phyloP scores from a whole-genome alignment of 1,140 invertebrate genomes.

The Mycetomoellerius zeteki region DNA sequence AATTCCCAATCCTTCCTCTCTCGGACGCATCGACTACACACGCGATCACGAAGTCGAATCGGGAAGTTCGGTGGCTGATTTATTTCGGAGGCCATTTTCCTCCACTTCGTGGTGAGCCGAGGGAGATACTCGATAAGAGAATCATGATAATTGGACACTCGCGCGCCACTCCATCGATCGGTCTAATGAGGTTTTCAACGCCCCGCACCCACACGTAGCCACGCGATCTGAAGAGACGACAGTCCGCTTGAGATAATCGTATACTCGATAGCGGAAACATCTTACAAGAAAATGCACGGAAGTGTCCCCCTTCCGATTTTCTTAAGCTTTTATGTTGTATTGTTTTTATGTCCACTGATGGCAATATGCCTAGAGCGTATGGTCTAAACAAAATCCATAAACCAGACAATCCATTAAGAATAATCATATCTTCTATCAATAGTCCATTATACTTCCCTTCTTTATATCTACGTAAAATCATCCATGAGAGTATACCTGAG shows the following conservation, averaged over 20 bases:
- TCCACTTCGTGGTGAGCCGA: conserved; percentile 53
- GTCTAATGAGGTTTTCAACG: conserved; percentile 74
- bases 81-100: conserved; percentile 72
- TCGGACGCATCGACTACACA: conserved; percentile 43
- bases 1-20: conserved; percentile 31
- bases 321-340: too few relatives aligned
- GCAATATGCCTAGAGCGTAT: too few relatives aligned
- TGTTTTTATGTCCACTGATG: too few relatives aligned
- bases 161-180: conserved; percentile 66
- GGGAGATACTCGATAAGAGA: conserved; percentile 71
- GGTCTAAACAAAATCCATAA: too few relatives aligned
- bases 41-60: conserved; percentile 71
- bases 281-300: not conserved
- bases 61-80: conserved; percentile 69
- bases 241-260: conserved; percentile 31
- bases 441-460: too few relatives aligned
- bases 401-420: too few relatives aligned
- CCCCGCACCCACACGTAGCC: not conserved
- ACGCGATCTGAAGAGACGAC: conserved; percentile 25
- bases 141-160: conserved; percentile 76
- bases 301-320: too few relatives aligned
- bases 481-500: too few relatives aligned
- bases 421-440: too few relatives aligned
- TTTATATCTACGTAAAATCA: too few relatives aligned
- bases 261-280: conserved; percentile 43